Evolutionary conservation across 2,888 invertebrate species (phyloP), one percentile per base, ranked within the genome.

Genomic region (Lochmaea crataegi): DNA sequence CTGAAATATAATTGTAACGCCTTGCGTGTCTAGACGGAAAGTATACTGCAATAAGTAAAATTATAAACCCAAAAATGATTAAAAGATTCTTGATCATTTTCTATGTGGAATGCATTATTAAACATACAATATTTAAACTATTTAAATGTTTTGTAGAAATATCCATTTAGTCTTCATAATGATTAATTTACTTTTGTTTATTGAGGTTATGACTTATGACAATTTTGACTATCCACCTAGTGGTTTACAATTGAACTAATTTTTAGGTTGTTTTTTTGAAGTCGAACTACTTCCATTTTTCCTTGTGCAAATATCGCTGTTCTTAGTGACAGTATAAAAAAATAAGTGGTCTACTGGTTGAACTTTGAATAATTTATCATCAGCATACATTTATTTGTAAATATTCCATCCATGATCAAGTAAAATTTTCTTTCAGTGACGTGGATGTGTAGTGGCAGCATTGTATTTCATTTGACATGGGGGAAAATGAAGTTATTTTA

Each of bases 21-120:
- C 82, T 81, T 14, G 86, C 85, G 78, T 86, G 86, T 67, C 86
- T 80, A 10, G 81, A 75, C 11, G 87, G 87, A 78, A 82, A 84
- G 78, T 85, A 86, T 63, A 85, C 80, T 32, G 81, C 82, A 69
- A 84, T 77, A 51, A 80, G 56, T 58, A 77, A 73, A 74, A 83
- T 72, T 45, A 82, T 32, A 61, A 78, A 65, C 65, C 79, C 74
- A 60, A 81, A 53, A 51, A 74, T 42, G 57, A 80, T 63, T 76
- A 81, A 56, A 69, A 75, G 75, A 69, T 79, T 78, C 73, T 75
- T 78, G 65, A 77, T 65, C 82, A 82, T 82, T 75, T 26, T 79
- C 48, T 65, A 58, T 68, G 68, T 16, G 45, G 14, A 9, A 45
- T 14, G 11, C 45, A 41, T 41, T 41, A 45, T 45, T 22, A 22